Evolutionary conservation across 2,797 vertebrate genomes (phyloP), one percentile per base, ranked within the genome.

Genomic region (Dallia pectoralis): DNA sequence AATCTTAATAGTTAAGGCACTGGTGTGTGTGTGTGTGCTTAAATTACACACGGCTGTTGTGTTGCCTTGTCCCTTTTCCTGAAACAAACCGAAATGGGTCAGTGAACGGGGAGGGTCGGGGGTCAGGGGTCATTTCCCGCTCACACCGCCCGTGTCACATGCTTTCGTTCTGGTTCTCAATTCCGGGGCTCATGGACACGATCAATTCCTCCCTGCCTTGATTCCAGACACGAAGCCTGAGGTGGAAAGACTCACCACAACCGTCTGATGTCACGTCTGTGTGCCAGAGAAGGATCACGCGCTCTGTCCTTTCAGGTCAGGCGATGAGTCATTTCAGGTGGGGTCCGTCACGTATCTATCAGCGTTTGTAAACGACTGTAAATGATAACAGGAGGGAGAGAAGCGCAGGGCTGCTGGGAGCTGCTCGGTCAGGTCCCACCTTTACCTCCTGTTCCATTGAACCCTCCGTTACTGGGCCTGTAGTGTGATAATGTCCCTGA

Each of bases 301-400:
- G 3, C 32, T 16, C 32, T 18, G 69, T n/a, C 25, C 53, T 36
- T 14, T 14, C 7, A 40, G 33, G 69, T 71, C 36, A 61, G 53
- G 12, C 8, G 61, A 16, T 15, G 40, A 32, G 36, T 40, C 51
- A 44, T 40, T 40, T 33, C 59, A 48, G 25, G 14, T 8, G 8
- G 70, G 19, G 59, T 16, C 29, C 8, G 48, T 63, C 27, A 44
- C 61, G 32, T n/a, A 36, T 63, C 44, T 40, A 47, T 72, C 59
- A 59, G 53, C 22, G 15, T 61, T 68, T 47, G 59, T 65, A 68
- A 67, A 61, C 53, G n/a, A 51, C 65, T 68, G 49, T 67, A 61
- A 22, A 68, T 61, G 36, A 62, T 67, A 67, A 65, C 12, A 66
- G 30, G 72, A n/a, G 27, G 32, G 53, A 40, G 53, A 40, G 53